Evolutionary conservation across 1,140 invertebrate species (phyloP).

Genomic region (Achroia grisella): DNA sequence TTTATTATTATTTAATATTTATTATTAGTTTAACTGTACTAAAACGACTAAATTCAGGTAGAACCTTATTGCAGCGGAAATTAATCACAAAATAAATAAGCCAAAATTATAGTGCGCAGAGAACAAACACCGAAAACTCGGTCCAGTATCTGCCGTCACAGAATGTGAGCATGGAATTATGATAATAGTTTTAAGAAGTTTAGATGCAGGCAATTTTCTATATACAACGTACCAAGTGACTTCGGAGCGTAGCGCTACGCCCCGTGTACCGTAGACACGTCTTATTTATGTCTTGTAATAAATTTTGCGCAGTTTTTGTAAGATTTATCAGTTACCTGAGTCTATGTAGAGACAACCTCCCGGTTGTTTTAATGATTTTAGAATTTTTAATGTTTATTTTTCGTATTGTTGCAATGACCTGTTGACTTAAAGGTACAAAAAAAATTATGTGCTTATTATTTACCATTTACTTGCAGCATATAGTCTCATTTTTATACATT

Average conservation of each 20-base stretch:
- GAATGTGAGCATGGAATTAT: slow-evolving; percentile 58
- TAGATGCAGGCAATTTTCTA: slow-evolving; percentile 51
- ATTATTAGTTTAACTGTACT: not conserved
- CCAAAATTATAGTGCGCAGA: not conserved
- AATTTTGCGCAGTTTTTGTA: slow-evolving; percentile 27
- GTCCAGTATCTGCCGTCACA: slow-evolving; percentile 43
- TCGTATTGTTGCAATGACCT: too few relatives aligned
- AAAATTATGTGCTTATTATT: too few relatives aligned
- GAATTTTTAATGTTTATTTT: too few relatives aligned
- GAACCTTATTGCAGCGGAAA: not conserved
- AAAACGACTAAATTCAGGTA: not conserved
- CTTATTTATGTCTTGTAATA: slow-evolving; percentile 30
- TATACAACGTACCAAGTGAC: slow-evolving; percentile 33
- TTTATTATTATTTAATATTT: too few relatives aligned
- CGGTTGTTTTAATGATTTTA: not conserved
- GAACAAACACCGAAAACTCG: slow-evolving; percentile 19
- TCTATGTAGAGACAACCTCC: not conserved
- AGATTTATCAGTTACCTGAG: slow-evolving; percentile 17
- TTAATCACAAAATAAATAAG: slow-evolving; percentile 11
- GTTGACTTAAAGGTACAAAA: too few relatives aligned
- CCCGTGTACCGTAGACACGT: slow-evolving; percentile 30
- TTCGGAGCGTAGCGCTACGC: slow-evolving; percentile 14
- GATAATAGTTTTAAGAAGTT: slow-evolving; percentile 65
- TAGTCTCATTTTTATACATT: too few relatives aligned
- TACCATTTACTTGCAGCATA: too few relatives aligned